phyloP scores from a whole-genome alignment of 2,888 invertebrate species.

The Hemicrepidius hirtus region DNA sequence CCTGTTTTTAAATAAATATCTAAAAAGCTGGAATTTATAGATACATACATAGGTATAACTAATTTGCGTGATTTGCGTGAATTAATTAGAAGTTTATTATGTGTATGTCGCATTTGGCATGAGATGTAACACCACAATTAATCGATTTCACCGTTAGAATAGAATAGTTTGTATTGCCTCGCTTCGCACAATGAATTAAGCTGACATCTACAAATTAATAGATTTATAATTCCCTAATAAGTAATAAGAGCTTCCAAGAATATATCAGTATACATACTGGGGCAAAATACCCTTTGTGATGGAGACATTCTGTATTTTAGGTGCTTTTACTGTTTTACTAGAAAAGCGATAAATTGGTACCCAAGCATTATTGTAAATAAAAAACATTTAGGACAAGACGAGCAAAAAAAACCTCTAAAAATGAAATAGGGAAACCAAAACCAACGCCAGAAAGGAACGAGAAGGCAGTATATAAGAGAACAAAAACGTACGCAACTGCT shows the following conservation, averaged over 20 bases:
- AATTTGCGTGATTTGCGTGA: constrained; percentile 9
- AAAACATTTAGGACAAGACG: background rate
- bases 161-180: constrained; percentile 1
- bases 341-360: background rate
- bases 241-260: constrained; percentile 1
- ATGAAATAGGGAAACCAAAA: constrained; percentile 5
- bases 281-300: background rate
- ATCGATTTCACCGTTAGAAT: constrained; percentile 3
- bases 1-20: constrained; percentile 6
- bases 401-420: constrained; percentile 7
- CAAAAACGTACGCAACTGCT: background rate
- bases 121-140: constrained; percentile 13
- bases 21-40: background rate
- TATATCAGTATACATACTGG: background rate
- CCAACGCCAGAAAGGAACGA: background rate
- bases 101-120: constrained; percentile 9
- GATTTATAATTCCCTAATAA: constrained; percentile 5
- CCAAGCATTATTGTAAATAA: background rate
- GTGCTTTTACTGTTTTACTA: background rate
- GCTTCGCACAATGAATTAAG: background rate
- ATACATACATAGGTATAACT: constrained; percentile 10
- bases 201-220: constrained; percentile 4
- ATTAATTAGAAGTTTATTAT: constrained; percentile 21
- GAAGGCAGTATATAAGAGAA: background rate
- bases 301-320: background rate